phyloP scores from a whole-genome alignment of 2,888 invertebrate genomes.

The Leucophenga maculata region DNA sequence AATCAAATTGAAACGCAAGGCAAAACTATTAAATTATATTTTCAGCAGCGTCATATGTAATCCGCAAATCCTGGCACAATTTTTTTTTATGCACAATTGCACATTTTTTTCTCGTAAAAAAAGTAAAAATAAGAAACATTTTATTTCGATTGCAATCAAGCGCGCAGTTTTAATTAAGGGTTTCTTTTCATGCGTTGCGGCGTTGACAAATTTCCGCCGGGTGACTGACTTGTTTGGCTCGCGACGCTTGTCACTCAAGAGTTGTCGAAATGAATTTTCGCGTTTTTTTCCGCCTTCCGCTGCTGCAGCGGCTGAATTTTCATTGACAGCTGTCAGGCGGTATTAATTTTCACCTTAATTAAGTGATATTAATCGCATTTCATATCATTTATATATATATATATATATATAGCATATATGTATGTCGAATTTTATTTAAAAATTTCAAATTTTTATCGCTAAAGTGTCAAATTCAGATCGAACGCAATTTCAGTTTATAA shows the following conservation, averaged over 20 bases:
- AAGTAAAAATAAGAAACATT: constrained; percentile 35
- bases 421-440: not conserved
- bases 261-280: constrained; percentile 25
- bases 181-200: constrained; percentile 21
- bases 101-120: constrained; percentile 28
- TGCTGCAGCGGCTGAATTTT: too few species aligned
- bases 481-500: not conserved
- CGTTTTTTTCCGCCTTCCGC: constrained; percentile 34
- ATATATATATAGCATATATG: too few species aligned
- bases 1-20: not conserved
- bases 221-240: constrained; percentile 20
- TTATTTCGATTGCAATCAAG: constrained; percentile 29
- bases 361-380: constrained; percentile 60
- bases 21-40: constrained; percentile 61
- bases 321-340: constrained; percentile 58
- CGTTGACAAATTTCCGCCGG: constrained; percentile 24
- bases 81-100: constrained; percentile 56
- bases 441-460: too few species aligned
- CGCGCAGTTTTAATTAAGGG: constrained; percentile 38
- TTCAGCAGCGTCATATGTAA: constrained; percentile 55
- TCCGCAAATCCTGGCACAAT: constrained; percentile 36
- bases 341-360: constrained; percentile 64
- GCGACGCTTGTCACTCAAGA: constrained; percentile 9
- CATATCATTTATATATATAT: too few species aligned
- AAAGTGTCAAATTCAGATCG: constrained; percentile 10